Conservation (phyloP, 2,113 vertebrate genomes). For the Triplophysa rosa region DNA sequence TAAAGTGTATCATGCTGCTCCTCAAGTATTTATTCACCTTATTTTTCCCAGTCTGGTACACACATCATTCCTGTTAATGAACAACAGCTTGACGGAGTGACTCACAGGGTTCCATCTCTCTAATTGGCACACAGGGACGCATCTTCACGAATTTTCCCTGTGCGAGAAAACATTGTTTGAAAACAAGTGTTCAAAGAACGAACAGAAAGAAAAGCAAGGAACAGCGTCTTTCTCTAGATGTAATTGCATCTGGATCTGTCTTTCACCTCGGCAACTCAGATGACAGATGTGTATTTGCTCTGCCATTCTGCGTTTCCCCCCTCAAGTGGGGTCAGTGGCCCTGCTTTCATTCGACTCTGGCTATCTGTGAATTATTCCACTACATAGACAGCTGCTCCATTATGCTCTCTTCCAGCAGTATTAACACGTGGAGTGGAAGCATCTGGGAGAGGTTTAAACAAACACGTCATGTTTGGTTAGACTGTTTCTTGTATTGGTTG, state of each 20-base stretch:
- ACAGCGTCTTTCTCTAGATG: conserved; percentile 1
- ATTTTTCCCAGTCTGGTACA: conserved; percentile 8
- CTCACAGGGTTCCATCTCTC: conserved; percentile 28
- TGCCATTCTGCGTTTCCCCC: conserved; percentile 8
- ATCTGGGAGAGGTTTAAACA: conserved; percentile 16
- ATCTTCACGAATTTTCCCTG: neutral
- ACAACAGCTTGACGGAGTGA: conserved; percentile 13
- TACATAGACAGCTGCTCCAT: conserved; percentile 18
- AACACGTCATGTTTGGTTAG: neutral
- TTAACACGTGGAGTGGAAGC: neutral
- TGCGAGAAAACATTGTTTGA: conserved; percentile 21
- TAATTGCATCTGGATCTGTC: conserved; percentile 30
- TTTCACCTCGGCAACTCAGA: conserved; percentile 23
- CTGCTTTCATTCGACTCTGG: conserved; percentile 25
- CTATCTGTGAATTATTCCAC: conserved; percentile 33
- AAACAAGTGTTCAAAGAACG: conserved; percentile 25
- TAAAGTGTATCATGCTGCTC: neutral
- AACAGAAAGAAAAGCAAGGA: conserved; percentile 15
- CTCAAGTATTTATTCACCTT: neutral
- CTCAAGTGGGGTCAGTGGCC: conserved; percentile 26
- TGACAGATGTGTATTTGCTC: conserved; percentile 48
- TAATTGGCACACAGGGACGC: conserved; percentile 28
- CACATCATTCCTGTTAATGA: conserved; percentile 30
- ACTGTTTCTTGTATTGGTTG: neutral
- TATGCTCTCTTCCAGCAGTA: neutral